Conservation (phyloP, 2,888 invertebrate genomes). For the Pheosia gnoma region DNA sequence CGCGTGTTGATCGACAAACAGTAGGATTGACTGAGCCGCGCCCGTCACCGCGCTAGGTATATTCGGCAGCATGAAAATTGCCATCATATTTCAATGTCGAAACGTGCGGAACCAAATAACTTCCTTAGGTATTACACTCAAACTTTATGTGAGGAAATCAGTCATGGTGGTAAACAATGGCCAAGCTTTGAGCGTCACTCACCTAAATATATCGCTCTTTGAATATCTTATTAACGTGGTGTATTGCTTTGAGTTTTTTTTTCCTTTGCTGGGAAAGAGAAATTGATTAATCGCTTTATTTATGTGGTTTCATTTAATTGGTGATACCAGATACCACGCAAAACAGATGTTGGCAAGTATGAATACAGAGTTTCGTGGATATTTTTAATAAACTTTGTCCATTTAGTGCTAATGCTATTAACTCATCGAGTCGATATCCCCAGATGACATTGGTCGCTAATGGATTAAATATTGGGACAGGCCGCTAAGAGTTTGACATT, state of each 20-base stretch:
- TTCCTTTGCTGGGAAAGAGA: not conserved
- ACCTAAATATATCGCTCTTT: constrained; percentile 15
- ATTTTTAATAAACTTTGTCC: not conserved
- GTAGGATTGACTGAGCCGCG: constrained; percentile 65
- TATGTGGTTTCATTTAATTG: not conserved
- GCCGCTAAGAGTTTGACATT: not conserved
- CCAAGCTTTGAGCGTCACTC: constrained; percentile 15
- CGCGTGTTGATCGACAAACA: constrained; percentile 71
- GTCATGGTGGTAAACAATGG: constrained; percentile 57
- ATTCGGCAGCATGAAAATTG: constrained; percentile 71
- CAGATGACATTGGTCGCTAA: constrained; percentile 1
- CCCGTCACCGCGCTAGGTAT: constrained; percentile 44
- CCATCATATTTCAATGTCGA: constrained; percentile 76
- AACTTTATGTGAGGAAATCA: constrained; percentile 60
- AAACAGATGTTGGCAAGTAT: not conserved
- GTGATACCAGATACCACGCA: no score
- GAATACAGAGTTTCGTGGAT: not conserved
- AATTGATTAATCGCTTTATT: constrained; percentile 1
- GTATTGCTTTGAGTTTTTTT: not conserved
- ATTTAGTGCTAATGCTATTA: not conserved
- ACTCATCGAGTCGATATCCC: not conserved
- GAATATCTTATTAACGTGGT: not conserved
- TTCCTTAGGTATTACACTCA: constrained; percentile 65
- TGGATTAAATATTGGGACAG: constrained; percentile 3
- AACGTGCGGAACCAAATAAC: constrained; percentile 65